Percentiles rank a stretch among this genome's conserved stretches.
Conservation (phyloP, 2,113 vertebrate species). For the Proteles cristata region DNA sequence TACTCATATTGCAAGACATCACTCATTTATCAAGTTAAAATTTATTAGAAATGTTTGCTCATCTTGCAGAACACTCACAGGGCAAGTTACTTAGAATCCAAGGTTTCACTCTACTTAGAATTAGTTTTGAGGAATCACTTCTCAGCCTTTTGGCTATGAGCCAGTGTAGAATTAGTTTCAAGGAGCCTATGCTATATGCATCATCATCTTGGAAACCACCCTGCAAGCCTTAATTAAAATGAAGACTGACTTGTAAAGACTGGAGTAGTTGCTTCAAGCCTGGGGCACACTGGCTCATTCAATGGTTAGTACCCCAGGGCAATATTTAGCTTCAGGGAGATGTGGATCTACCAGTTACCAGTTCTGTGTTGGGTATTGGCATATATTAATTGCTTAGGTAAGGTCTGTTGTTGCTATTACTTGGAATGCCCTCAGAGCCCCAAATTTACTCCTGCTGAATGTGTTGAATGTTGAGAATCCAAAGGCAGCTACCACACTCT, state of each 20-base stretch:
- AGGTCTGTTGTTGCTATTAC: neutral
- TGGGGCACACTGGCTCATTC: fast-evolving
- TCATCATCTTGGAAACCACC: neutral
- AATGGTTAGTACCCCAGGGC: neutral
- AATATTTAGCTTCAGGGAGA: neutral
- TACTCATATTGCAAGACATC: no score
- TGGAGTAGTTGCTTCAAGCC: neutral
- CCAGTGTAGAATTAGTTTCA: neutral
- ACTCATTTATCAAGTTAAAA: no score
- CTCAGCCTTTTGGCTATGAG: no score
- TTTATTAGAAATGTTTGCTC: no score
- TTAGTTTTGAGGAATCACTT: no score
- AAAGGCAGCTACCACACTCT: neutral
- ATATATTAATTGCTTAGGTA: neutral
- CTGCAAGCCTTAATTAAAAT: neutral
- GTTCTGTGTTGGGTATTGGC: neutral
- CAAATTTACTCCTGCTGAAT: neutral
- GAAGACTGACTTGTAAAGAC: neutral
- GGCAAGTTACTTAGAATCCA: no score
- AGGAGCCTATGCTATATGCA: neutral
- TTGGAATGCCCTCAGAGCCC: neutral
- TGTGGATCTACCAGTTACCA: neutral
- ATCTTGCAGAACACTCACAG: no score
- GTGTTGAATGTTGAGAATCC: neutral
- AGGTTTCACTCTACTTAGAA: no score